Percentiles rank a stretch among this genome's conserved stretches.
phyloP scores from a whole-genome alignment of 2,113 vertebrate genomes.

The Neodon shergylaensis region DNA sequence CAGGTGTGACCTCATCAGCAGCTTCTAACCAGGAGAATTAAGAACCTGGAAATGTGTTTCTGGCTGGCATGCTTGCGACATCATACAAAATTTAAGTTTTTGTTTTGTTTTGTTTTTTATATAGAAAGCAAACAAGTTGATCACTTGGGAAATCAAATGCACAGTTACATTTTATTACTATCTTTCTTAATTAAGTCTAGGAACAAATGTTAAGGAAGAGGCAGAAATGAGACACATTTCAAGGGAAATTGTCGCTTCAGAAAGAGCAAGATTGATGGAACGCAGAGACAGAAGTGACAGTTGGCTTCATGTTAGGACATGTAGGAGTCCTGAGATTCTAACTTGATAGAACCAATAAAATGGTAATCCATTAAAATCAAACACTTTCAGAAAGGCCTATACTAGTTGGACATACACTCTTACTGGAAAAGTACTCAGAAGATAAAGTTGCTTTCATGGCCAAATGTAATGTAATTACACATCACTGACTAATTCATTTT shows the following conservation, averaged over 20 bases:
- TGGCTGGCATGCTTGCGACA: neutral
- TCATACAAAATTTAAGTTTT: conserved; percentile 2
- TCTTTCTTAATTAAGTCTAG: conserved; percentile 52
- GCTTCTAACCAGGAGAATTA: neutral
- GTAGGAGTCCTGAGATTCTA: conserved; percentile 17
- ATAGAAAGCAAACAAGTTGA: neutral
- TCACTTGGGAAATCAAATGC: conserved; percentile 29
- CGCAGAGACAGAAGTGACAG: neutral
- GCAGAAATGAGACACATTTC: conserved; percentile 35
- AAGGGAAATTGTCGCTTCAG: neutral
- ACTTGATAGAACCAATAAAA: neutral
- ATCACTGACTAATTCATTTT: neutral
- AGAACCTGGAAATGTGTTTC: neutral
- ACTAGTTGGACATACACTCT: neutral
- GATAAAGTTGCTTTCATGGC: neutral
- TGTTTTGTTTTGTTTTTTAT: neutral
- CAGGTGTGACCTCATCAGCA: neutral
- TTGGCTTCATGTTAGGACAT: neutral
- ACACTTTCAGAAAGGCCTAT: neutral
- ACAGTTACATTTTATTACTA: conserved; percentile 24
- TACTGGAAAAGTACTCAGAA: neutral
- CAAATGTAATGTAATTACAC: neutral
- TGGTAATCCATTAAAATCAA: neutral
- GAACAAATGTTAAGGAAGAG: conserved; percentile 56
- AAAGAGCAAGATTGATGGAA: neutral